A percentile compares a stretch with the other conserved stretches of the same genome.
These are phyloP conservation scores for Autographa pulchrina DNA, from an alignment of 2,888 invertebrate genomes.

Conservation along the genomic window DNA sequence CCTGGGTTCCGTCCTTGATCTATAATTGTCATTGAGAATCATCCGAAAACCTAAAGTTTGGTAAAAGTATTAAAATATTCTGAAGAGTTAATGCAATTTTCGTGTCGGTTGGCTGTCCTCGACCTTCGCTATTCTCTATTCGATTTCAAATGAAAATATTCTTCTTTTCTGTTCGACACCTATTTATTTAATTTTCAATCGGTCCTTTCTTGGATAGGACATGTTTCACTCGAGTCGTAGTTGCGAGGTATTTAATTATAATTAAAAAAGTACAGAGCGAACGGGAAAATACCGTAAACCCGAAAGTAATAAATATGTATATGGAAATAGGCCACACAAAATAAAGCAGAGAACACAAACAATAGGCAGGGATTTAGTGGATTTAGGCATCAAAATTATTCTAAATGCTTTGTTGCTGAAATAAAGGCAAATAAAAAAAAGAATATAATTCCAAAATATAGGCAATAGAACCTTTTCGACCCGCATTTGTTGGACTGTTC, in stretches of 20 bases:
- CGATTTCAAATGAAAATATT: neutral
- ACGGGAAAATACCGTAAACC: too few species aligned
- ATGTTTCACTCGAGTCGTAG: too few species aligned
- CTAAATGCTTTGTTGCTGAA: too few species aligned
- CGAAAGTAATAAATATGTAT: too few species aligned
- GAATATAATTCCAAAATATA: neutral
- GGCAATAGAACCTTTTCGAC: too few species aligned
- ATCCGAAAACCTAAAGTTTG: neutral
- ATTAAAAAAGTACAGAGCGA: too few species aligned
- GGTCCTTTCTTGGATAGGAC: too few species aligned
- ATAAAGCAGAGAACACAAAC: neutral
- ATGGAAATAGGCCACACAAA: too few species aligned
- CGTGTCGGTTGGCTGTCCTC: slow-evolving; percentile 29
- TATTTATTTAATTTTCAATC: too few species aligned
- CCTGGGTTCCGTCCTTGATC: neutral
- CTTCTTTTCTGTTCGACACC: neutral
- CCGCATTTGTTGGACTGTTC: too few species aligned
- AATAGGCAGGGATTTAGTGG: neutral
- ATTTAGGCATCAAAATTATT: neutral
- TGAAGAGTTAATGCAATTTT: slow-evolving; percentile 47
- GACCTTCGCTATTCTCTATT: neutral
- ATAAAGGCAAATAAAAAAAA: neutral
- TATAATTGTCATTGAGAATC: neutral
- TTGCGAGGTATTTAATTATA: too few species aligned
- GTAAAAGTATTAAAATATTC: slow-evolving; percentile 38